phyloP scores from a whole-genome alignment of 2,888 invertebrate species.

The Julus scandinavius region DNA sequence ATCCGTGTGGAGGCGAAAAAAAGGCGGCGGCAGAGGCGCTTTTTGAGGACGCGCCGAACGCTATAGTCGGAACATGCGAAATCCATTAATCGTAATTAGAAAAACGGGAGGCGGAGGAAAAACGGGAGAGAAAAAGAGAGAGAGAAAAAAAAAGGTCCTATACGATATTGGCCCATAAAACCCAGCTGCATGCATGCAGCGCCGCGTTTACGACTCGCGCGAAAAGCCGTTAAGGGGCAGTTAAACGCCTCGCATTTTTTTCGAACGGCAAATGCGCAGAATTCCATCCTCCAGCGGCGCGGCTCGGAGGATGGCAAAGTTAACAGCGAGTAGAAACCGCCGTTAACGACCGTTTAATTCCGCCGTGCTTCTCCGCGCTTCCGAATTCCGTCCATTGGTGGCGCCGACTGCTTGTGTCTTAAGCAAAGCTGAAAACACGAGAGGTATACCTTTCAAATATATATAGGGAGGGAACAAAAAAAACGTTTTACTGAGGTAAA shows the following conservation, averaged over 20 bases:
- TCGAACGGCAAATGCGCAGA: too few relatives aligned
- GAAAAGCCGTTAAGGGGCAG: slow-evolving; percentile 18
- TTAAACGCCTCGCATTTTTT: neutral
- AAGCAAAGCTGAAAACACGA: too few relatives aligned
- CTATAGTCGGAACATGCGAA: neutral
- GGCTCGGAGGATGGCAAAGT: too few relatives aligned
- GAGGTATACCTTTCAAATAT: too few relatives aligned
- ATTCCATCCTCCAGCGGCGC: too few relatives aligned
- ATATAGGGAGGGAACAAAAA: too few relatives aligned
- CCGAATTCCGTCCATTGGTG: too few relatives aligned
- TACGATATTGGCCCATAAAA: neutral
- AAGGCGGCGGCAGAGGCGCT: neutral
- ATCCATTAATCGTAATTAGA: slow-evolving; percentile 18
- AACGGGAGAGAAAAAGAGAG: neutral
- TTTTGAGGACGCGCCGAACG: slow-evolving; percentile 10
- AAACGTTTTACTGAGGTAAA: too few relatives aligned
- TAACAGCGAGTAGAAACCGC: too few relatives aligned
- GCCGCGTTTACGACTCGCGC: neutral
- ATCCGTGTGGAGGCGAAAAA: neutral
- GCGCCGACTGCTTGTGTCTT: too few relatives aligned
- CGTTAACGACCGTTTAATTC: too few relatives aligned
- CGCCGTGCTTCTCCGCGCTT: too few relatives aligned
- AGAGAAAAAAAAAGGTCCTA: neutral
- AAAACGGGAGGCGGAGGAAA: neutral
- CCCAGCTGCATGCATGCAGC: neutral